Percentiles rank a stretch among this genome's conserved stretches.
phyloP scores from a whole-genome alignment of 2,113 vertebrate species.

The Sturnus vulgaris region DNA sequence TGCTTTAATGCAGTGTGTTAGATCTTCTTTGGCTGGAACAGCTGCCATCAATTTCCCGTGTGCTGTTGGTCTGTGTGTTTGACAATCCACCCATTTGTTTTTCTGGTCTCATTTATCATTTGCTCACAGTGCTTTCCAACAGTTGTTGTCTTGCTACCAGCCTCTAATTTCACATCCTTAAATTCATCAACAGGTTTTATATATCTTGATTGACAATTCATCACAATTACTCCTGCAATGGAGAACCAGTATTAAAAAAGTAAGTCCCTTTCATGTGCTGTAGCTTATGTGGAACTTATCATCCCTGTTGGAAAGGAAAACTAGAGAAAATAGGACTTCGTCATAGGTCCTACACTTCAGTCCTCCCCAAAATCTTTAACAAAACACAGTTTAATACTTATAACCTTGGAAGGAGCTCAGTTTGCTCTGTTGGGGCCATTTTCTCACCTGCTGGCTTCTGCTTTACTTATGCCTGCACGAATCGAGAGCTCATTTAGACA shows the following conservation, averaged over 20 bases:
- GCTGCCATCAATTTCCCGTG: constrained; percentile 35
- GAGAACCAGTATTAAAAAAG: background rate
- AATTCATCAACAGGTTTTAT: background rate
- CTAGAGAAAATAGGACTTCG: background rate
- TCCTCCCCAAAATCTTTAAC: background rate
- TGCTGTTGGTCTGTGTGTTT: constrained; percentile 2
- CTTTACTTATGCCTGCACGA: background rate
- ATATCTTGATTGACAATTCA: background rate
- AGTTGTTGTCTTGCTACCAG: background rate
- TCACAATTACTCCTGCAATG: background rate
- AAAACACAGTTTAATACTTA: background rate
- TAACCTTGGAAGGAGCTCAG: background rate
- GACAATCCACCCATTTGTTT: constrained; percentile 35
- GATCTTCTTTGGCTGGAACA: constrained; percentile 11
- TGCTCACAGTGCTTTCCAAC: background rate
- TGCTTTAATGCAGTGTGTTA: constrained; percentile 3
- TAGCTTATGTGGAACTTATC: background rate
- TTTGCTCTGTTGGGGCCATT: background rate
- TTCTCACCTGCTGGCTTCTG: background rate
- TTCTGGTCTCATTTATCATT: constrained; percentile 34
- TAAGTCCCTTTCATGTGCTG: background rate
- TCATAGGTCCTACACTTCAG: background rate
- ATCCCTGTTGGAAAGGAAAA: background rate
- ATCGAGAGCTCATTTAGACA: background rate
- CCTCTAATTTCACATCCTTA: constrained; percentile 15